Evolutionary conservation across 2,888 invertebrate genomes (phyloP).

Genomic region (Calliscelio sp.): DNA sequence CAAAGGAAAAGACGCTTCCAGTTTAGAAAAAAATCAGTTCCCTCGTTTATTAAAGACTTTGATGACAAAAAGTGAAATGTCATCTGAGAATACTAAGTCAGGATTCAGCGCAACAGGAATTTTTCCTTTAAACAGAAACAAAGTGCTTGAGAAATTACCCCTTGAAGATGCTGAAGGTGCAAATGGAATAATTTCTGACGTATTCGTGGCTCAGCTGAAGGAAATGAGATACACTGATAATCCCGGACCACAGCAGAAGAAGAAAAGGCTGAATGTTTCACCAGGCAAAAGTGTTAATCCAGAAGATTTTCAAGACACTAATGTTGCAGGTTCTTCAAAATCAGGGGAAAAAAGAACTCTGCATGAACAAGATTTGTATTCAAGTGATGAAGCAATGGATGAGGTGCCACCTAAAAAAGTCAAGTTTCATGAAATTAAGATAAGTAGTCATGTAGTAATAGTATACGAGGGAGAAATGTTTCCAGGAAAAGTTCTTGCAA

Average conservation of each 20-base stretch:
- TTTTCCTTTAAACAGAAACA: conserved; percentile 14
- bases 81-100: conserved; percentile 30
- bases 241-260: conserved; percentile 8
- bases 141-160: conserved; percentile 13
- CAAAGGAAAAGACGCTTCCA: conserved; percentile 31
- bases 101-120: conserved; percentile 30
- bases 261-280: conserved; percentile 13
- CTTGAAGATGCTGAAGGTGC: conserved; percentile 15
- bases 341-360: conserved; percentile 17
- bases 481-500: conserved; percentile 22
- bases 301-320: conserved; percentile 11
- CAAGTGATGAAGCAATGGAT: conserved; percentile 9
- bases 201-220: conserved; percentile 32
- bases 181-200: background rate
- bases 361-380: conserved; percentile 1
- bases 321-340: conserved; percentile 5
- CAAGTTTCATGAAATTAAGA: background rate
- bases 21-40: conserved; percentile 32
- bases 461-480: conserved; percentile 38
- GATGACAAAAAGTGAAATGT: conserved; percentile 21
- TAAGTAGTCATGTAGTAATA: conserved; percentile 16
- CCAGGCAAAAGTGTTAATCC: conserved; percentile 5
- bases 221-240: conserved; percentile 10
- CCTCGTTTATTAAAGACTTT: conserved; percentile 20
- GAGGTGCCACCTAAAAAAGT: conserved; percentile 22